A percentile compares a stretch with the other conserved stretches of the same genome.
These are phyloP conservation scores for Apodemia mormo DNA, from an alignment of 2,888 invertebrate genomes.

Conservation along the genomic window DNA sequence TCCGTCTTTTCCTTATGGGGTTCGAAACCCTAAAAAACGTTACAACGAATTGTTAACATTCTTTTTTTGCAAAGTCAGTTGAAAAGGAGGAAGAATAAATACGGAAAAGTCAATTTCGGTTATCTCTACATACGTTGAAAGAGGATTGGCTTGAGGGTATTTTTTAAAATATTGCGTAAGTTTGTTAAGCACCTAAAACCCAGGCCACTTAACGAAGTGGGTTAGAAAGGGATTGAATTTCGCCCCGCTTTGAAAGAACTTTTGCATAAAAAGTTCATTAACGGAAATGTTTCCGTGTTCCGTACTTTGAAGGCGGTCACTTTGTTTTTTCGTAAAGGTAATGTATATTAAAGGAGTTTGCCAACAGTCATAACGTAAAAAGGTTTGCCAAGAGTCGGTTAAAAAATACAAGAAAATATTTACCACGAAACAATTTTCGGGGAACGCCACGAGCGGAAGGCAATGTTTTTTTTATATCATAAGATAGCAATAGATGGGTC, in stretches of 20 bases:
- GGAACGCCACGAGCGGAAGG: no score
- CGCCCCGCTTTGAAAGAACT: conserved; percentile 36
- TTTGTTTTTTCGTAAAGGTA: conserved; percentile 10
- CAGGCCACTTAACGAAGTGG: conserved; percentile 4
- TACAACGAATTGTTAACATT: no score
- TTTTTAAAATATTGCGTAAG: conserved; percentile 11
- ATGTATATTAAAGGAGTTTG: conserved; percentile 11
- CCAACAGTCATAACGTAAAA: conserved; percentile 33
- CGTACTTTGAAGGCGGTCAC: conserved; percentile 13
- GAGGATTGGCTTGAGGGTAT: background rate
- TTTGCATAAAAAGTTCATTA: conserved; percentile 44
- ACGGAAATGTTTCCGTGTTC: conserved; percentile 35
- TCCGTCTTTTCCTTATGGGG: no score
- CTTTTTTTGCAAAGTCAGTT: no score
- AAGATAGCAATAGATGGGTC: no score
- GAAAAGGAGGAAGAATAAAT: no score
- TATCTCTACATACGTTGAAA: no score
- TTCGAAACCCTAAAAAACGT: no score
- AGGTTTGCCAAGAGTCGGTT: conserved; percentile 32
- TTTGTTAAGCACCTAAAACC: background rate
- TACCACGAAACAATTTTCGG: no score
- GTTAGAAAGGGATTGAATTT: conserved; percentile 9
- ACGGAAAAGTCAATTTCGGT: no score
- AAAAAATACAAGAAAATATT: conserved; percentile 19
- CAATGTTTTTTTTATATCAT: no score